Conservation (phyloP, 2,797 vertebrate genomes). For the Scolopax rusticola region DNA sequence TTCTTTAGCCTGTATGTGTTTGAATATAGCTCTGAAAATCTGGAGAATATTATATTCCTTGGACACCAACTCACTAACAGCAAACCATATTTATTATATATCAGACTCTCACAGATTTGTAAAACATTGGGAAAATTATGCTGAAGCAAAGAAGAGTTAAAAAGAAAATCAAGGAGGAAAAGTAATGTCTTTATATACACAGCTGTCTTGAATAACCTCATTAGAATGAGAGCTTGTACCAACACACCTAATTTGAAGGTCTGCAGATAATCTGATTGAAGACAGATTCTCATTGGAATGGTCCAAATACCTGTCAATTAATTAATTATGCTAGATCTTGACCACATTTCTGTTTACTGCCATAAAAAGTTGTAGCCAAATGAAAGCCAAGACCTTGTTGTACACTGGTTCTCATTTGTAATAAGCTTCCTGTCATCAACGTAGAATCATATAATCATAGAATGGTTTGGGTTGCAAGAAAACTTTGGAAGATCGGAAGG, state of each 20-base stretch:
- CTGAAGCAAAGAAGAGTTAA: not conserved
- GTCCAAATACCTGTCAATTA: accelerated
- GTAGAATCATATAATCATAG: not conserved
- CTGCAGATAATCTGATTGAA: not conserved
- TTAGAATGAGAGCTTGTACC: not conserved
- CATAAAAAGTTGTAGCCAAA: not conserved
- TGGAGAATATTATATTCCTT: not conserved
- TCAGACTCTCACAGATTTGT: not conserved
- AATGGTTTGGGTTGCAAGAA: not conserved
- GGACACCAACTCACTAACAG: not conserved
- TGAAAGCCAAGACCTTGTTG: not conserved
- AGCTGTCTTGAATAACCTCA: not conserved
- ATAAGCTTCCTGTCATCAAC: not conserved
- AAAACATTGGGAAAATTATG: not conserved
- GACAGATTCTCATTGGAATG: not conserved
- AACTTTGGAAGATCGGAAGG: not conserved
- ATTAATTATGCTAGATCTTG: not conserved
- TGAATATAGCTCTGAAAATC: not conserved
- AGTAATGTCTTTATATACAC: not conserved
- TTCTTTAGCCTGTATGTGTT: not conserved
- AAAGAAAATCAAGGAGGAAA: not conserved
- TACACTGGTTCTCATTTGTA: not conserved
- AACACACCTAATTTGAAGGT: not conserved
- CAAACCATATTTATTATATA: not conserved
- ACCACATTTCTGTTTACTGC: not conserved